Evolutionary conservation across 2,888 invertebrate species (phyloP).

Genomic region (Lutraria lutraria): DNA sequence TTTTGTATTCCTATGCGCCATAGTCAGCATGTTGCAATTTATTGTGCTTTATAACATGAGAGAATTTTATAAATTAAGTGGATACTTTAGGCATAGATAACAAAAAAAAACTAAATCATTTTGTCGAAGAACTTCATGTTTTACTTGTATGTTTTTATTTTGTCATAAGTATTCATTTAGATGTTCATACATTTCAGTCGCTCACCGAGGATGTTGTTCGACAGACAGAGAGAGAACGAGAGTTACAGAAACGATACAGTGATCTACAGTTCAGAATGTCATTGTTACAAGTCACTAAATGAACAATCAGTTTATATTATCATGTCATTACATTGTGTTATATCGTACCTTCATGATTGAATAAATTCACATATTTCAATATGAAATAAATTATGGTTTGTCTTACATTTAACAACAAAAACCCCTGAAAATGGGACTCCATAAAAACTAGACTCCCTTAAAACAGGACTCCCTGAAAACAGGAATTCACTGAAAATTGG

Average conservation of each 20-base stretch:
- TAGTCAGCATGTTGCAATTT: too few relatives aligned
- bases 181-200: constrained; percentile 88
- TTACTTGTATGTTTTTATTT: background rate
- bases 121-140: background rate
- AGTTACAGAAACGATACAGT: constrained; percentile 93
- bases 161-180: background rate
- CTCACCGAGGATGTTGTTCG: constrained; percentile 96
- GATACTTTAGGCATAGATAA: too few relatives aligned
- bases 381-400: background rate
- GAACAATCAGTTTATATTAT: constrained; percentile 14
- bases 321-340: background rate
- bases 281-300: constrained; percentile 64
- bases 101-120: too few relatives aligned
- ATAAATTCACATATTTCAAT: background rate
- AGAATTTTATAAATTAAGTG: too few relatives aligned
- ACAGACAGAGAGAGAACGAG: constrained; percentile 96
- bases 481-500: too few relatives aligned
- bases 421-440: too few relatives aligned
- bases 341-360: background rate
- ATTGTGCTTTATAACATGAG: too few relatives aligned
- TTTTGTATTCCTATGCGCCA: too few relatives aligned
- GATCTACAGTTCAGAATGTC: constrained; percentile 88
- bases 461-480: too few relatives aligned
- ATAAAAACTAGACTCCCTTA: too few relatives aligned
- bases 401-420: too few relatives aligned